phyloP scores from a whole-genome alignment of 2,113 vertebrate species.

The Phyllopteryx taeniolatus region DNA sequence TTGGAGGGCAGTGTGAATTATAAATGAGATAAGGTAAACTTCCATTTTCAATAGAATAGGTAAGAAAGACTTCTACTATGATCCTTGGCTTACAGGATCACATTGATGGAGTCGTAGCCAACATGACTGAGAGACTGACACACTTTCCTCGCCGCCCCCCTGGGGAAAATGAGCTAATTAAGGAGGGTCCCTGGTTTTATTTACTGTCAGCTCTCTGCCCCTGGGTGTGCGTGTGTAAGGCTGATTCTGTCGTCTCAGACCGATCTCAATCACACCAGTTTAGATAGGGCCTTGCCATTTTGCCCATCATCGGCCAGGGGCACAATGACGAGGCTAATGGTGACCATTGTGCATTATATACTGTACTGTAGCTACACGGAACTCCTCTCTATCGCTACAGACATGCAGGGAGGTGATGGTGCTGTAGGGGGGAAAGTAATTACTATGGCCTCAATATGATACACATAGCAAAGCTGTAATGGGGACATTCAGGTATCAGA shows the following conservation, averaged over 20 bases:
- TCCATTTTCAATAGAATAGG: neutral
- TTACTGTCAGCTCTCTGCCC: slow-evolving; percentile 68
- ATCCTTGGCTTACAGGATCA: slow-evolving; percentile 31
- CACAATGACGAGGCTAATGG: slow-evolving; percentile 29
- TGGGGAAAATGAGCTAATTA: slow-evolving; percentile 66
- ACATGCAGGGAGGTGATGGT: slow-evolving; percentile 20
- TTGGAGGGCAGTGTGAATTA: slow-evolving; percentile 9
- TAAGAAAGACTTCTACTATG: slow-evolving; percentile 3
- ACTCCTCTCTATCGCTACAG: slow-evolving; percentile 30
- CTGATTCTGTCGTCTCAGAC: slow-evolving; percentile 44
- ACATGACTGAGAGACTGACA: slow-evolving; percentile 61
- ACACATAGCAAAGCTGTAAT: slow-evolving; percentile 34
- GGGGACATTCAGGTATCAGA: slow-evolving; percentile 3
- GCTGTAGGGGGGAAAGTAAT: slow-evolving; percentile 34
- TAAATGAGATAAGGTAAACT: neutral
- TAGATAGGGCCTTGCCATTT: slow-evolving; percentile 55
- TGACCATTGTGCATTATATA: slow-evolving; percentile 38
- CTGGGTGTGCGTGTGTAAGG: slow-evolving; percentile 25
- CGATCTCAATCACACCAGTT: slow-evolving; percentile 63
- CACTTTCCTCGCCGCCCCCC: slow-evolving; percentile 64
- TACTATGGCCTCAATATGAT: slow-evolving; percentile 40
- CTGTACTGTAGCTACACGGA: slow-evolving; percentile 6
- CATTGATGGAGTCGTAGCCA: slow-evolving; percentile 45
- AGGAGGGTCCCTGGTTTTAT: slow-evolving; percentile 66
- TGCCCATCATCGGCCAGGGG: slow-evolving; percentile 38